Evolutionary conservation across 2,888 invertebrate genomes (phyloP).

Genomic region (Diploptera punctata): DNA sequence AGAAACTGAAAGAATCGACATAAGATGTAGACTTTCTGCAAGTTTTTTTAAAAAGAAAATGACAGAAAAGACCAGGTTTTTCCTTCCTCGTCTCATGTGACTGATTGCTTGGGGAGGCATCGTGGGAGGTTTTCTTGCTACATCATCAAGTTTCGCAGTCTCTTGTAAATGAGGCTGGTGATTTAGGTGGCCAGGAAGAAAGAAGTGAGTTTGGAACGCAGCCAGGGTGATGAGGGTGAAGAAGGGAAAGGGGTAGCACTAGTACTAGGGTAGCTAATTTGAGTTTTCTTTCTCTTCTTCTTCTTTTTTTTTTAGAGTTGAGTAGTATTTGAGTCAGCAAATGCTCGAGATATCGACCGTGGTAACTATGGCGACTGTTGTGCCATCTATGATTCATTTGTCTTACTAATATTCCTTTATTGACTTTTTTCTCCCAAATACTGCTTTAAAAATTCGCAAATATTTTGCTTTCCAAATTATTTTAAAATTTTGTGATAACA

Average conservation of each 20-base stretch:
- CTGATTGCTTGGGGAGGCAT: no score
- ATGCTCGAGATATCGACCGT: background rate
- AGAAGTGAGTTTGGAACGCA: conserved; percentile 14
- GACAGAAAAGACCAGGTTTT: no score
- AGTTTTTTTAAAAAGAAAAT: no score
- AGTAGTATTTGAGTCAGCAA: conserved; percentile 11
- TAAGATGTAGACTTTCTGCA: no score
- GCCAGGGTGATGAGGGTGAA: conserved; percentile 7
- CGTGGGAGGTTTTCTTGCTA: background rate
- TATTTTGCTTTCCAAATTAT: no score
- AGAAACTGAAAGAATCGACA: no score
- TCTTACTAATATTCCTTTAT: no score
- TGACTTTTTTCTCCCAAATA: no score
- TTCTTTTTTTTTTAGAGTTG: background rate
- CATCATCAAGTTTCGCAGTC: background rate
- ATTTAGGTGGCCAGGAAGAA: background rate
- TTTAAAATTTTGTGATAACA: no score
- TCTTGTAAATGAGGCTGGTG: background rate
- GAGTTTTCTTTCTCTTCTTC: background rate
- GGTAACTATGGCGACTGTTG: background rate
- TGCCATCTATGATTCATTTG: background rate
- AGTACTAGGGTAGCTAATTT: background rate
- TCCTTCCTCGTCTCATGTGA: no score
- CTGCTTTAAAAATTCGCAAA: no score
- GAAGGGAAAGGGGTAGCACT: background rate